Evolutionary conservation across 2,888 invertebrate genomes (phyloP), one percentile per base, ranked within the genome.

Genomic region (Zeuzera pyrina): DNA sequence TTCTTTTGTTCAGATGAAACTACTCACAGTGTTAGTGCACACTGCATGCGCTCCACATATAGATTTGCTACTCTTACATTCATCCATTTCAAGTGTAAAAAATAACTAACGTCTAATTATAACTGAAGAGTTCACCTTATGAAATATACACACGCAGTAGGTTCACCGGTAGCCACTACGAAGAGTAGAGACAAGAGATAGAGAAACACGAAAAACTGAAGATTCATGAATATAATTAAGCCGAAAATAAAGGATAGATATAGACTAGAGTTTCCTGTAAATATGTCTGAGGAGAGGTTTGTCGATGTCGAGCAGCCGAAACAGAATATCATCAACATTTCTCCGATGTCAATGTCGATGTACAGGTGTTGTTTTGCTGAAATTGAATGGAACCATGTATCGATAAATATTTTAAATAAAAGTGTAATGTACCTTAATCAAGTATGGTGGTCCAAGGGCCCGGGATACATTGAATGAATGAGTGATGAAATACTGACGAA

Each of bases 11-110:
- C 97, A 97, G 52, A 89, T 86, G 72, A 89, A 97, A 76, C 94
- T 94, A 49, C 97, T 97, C 37, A 91, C 78, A 36, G 93, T 93
- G 73, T 97, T 96, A 58, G 91, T 91, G 74, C 97, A 97, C 42
- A 91, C 81, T 33, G 95, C 93, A 69, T 96, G 92, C 58, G 87
- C 87, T 56, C 95, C 94, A 78, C 97, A 97, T 43, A 94, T 93
- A 41, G 64, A 53, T 68, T 91, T 90, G 68, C 89, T 90, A 77
- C 88, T 89, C 85, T 72, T 77, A 83, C 97, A 97, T 86, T 97
- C 97, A 87, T 95, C 92, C 77, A 94, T 87, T 90, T 95, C 95
- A 95, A 86, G 71, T 70, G 46, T 65, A 78, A 81, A 63, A 81
- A 81, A 81, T 50, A 78, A 81, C 68, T 71, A 55, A 69, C 47